Evolutionary conservation across 1,140 invertebrate species (phyloP).

Genomic region (Drosophila suzukii): DNA sequence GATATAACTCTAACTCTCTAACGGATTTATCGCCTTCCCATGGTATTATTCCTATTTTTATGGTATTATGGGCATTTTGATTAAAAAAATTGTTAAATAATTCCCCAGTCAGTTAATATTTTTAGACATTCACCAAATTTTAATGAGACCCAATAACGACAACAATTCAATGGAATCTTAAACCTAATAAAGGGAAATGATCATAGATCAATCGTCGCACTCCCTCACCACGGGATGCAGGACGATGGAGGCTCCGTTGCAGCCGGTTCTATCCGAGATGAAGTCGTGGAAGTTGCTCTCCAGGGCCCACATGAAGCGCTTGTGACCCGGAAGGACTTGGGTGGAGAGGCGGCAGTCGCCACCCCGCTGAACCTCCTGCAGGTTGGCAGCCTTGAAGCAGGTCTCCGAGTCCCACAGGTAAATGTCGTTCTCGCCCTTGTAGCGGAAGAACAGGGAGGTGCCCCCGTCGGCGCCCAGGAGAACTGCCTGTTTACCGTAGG

Average conservation of each 20-base stretch:
- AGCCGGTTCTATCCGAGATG: slow-evolving; percentile 86
- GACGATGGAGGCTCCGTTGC: slow-evolving; percentile 85
- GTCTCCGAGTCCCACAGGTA: slow-evolving; percentile 87
- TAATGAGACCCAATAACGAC: slow-evolving; percentile 45
- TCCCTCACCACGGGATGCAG: slow-evolving; percentile 86
- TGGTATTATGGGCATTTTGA: too few species aligned
- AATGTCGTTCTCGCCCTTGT: slow-evolving; percentile 87
- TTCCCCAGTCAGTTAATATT: not conserved
- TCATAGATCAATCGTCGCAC: slow-evolving; percentile 63
- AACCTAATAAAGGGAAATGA: slow-evolving; percentile 13
- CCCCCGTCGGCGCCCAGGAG: slow-evolving; percentile 87
- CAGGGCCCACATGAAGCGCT: slow-evolving; percentile 87
- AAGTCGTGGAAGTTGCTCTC: slow-evolving; percentile 89
- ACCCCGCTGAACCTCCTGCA: slow-evolving; percentile 86
- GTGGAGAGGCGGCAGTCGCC: slow-evolving; percentile 87
- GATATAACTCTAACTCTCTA: too few species aligned
- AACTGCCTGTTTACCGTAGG: slow-evolving; percentile 85
- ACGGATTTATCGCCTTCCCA: too few species aligned
- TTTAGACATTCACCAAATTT: slow-evolving; percentile 14
- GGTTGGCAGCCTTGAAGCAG: slow-evolving; percentile 86
- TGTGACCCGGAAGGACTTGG: slow-evolving; percentile 86
- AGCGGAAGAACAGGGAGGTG: slow-evolving; percentile 86
- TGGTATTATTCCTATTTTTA: too few species aligned
- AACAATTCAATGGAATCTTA: slow-evolving; percentile 24
- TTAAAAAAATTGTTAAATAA: not conserved